Base-by-base conservation (phyloP, 2,797 vertebrate genomes). In the Gambelia wislizenii region DNA sequence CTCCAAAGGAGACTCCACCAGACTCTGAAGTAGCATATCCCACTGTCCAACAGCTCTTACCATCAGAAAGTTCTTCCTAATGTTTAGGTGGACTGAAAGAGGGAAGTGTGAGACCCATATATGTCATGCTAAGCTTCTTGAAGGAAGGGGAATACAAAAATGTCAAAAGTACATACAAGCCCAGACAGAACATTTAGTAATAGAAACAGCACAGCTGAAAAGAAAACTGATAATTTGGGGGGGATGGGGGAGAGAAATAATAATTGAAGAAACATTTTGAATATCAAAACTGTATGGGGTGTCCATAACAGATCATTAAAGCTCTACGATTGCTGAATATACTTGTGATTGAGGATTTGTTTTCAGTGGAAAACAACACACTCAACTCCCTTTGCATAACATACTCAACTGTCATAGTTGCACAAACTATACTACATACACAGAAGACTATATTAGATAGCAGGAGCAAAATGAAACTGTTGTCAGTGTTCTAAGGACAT, bases 321-420 rank as follows among this genome's bases (percentile, higher is more conserved):
- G 87, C 10, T 85, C 79, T 14, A 81, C 42, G 91, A 88, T 36
- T 70, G 16, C 74, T 92, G 78, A 52, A 25, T 88, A 84, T 49
- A 88, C 47, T 3, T 33, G 87, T 18, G 22, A 78, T 30, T 49
- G 39, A 47, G 39, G 25, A 0, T 84, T 88, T 88, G 22, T 18
- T 93, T 91, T 89, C 61, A 87, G 89, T 76, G 85, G 80, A 89
- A 91, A 91, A 30, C 42, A 72, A 25, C 88, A 42, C 49, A 76
- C n/a, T n/a, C n/a, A 47, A 49, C 44, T 33, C 25, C 44, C 13
- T 49, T 70, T 13, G 13, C 22, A 59, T 61, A 61, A 70, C 20
- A 91, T 85, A 36, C 36, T 76, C 83, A 25, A 75, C 8, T 82
- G 36, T 80, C n/a, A 64, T n/a, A 88, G 49, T 27, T 10, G 90